Percentiles rank a stretch among this genome's conserved stretches.
Evolutionary conservation across 1,140 invertebrate genomes (phyloP).

Genomic region (Pinna nobilis): DNA sequence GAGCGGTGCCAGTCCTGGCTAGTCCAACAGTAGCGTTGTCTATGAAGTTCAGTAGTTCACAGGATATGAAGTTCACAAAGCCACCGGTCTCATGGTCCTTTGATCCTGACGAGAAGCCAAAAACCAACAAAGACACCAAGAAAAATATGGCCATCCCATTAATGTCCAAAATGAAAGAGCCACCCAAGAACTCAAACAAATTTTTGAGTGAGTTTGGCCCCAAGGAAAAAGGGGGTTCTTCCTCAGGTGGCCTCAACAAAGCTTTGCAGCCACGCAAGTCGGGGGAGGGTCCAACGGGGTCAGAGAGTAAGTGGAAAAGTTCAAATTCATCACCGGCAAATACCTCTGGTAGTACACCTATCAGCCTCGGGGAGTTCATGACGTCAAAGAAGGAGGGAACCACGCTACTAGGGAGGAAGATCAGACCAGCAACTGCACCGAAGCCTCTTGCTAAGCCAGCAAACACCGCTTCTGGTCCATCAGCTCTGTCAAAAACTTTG

Average conservation of each 20-base stretch:
- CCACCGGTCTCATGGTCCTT: constrained; percentile 39
- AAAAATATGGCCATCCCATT: too few species aligned
- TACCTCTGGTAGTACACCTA: neutral
- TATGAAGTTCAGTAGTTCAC: constrained; percentile 36
- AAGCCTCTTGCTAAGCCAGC: neutral
- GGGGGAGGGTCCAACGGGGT: neutral
- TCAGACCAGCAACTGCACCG: neutral
- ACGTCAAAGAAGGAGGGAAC: neutral
- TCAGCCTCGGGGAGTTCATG: constrained; percentile 32
- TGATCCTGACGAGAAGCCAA: constrained; percentile 6
- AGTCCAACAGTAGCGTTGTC: constrained; percentile 39
- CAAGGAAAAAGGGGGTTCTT: neutral
- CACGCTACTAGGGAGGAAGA: constrained; percentile 6
- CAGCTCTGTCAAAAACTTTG: constrained; percentile 53
- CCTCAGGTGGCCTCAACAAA: constrained; percentile 34
- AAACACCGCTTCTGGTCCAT: neutral
- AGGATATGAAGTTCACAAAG: constrained; percentile 29
- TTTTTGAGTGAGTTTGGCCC: neutral
- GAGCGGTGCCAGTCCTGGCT: constrained; percentile 39
- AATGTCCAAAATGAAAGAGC: constrained; percentile 9
- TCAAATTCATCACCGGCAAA: neutral
- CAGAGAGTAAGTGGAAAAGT: neutral
- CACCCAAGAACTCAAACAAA: neutral
- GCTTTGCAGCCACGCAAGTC: constrained; percentile 41
- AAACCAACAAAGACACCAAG: constrained; percentile 16